phyloP scores from a whole-genome alignment of 2,797 vertebrate species.

The Sebastes paucispinis region DNA sequence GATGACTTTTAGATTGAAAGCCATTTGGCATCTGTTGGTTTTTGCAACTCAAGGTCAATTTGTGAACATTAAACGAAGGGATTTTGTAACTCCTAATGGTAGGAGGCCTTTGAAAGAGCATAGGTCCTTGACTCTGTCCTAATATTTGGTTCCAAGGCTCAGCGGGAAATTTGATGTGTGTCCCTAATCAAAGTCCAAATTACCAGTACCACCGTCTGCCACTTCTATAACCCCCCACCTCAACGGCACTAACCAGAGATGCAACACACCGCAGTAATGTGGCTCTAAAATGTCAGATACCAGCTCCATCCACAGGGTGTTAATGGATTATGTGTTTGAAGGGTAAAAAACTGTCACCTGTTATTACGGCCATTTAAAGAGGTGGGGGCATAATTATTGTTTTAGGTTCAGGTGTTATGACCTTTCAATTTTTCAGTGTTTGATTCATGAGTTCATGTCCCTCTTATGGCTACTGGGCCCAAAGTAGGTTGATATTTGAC shows the following conservation, averaged over 20 bases:
- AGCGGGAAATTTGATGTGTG: background rate
- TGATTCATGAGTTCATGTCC: conserved; percentile 3
- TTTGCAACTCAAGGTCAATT: conserved; percentile 6
- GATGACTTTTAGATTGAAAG: conserved; percentile 1
- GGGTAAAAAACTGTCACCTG: background rate
- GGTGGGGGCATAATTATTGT: background rate
- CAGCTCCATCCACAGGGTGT: background rate
- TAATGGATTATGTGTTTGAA: background rate
- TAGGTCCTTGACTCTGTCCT: background rate
- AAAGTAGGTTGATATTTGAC: conserved; percentile 11
- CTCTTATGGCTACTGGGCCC: background rate
- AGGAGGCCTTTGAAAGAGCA: background rate
- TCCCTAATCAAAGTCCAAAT: conserved; percentile 12
- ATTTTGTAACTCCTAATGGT: background rate
- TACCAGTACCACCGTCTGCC: background rate
- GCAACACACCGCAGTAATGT: background rate
- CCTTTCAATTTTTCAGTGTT: background rate
- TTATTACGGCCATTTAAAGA: background rate
- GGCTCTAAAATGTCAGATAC: background rate
- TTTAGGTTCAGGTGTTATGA: conserved; percentile 11
- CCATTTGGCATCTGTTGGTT: conserved; percentile 25
- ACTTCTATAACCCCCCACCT: background rate
- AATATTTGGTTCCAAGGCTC: conserved; percentile 3
- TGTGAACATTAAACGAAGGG: background rate
- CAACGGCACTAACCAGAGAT: background rate